These are phyloP conservation scores for Drosophila koepferae DNA, from an alignment of 2,888 invertebrate genomes.

Conservation along the genomic window DNA sequence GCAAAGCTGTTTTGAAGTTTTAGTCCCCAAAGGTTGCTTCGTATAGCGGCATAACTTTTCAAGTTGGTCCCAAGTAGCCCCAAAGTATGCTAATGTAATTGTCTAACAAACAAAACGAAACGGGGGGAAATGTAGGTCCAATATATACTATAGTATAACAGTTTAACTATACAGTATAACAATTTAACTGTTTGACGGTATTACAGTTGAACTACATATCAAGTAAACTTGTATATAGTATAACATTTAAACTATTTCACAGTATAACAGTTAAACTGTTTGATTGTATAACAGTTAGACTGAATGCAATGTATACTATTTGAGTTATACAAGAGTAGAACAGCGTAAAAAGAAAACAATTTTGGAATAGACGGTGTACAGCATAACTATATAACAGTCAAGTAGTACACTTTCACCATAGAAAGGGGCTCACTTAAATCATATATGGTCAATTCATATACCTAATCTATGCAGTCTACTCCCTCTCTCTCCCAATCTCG, in stretches of 20 bases:
- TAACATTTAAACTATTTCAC: not conserved
- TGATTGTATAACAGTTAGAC: no score
- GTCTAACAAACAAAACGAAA: not conserved
- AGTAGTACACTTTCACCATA: not conserved
- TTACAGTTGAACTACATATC: not conserved
- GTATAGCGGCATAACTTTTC: not conserved
- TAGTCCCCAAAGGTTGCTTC: not conserved
- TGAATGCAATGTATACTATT: no score
- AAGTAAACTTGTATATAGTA: not conserved
- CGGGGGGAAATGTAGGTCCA: not conserved
- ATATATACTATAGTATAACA: not conserved
- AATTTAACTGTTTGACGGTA: not conserved
- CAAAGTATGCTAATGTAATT: not conserved
- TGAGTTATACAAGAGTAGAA: not conserved
- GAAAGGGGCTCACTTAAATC: not conserved
- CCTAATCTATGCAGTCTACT: conserved; percentile 29
- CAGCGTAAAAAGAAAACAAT: not conserved
- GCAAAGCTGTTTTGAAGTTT: not conserved
- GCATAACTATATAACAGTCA: not conserved
- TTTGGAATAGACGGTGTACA: no score
- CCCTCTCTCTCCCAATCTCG: conserved; percentile 3
- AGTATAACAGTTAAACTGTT: not conserved
- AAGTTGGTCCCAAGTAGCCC: not conserved
- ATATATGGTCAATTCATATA: not conserved
- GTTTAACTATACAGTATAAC: not conserved